Conservation (phyloP, 2,888 invertebrate genomes). For the Gibbula magus region DNA sequence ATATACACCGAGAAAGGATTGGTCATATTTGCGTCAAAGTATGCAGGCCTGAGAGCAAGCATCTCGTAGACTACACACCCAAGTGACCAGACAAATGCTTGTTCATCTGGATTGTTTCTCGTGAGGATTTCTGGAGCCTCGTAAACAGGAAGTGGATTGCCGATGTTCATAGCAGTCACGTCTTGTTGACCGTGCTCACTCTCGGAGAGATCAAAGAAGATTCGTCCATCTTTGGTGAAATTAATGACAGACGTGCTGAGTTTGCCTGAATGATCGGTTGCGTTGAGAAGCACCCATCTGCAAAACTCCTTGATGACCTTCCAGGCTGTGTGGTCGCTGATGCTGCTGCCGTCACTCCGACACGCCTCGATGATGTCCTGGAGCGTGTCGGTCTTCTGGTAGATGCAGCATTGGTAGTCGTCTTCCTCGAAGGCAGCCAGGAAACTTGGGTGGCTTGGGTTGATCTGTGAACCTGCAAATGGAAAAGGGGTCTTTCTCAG, state of each 20-base stretch:
- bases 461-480: not conserved
- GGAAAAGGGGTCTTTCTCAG: not conserved
- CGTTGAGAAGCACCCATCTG: constrained; percentile 27
- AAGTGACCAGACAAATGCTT: constrained; percentile 54
- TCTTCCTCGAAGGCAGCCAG: constrained; percentile 47
- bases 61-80: constrained; percentile 60
- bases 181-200: not conserved
- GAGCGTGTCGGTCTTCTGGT: constrained; percentile 44
- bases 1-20: constrained; percentile 52
- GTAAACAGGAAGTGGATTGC: constrained; percentile 46
- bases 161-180: constrained; percentile 22
- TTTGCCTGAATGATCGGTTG: constrained; percentile 28
- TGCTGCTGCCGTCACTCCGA: constrained; percentile 28
- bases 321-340: constrained; percentile 48
- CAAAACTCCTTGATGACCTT: constrained; percentile 36
- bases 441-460: constrained; percentile 38
- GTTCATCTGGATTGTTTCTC: constrained; percentile 39
- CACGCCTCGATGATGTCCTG: constrained; percentile 39
- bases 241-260: constrained; percentile 37
- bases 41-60: constrained; percentile 57
- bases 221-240: constrained; percentile 29
- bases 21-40: constrained; percentile 44
- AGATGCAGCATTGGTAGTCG: constrained; percentile 38
- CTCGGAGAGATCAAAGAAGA: constrained; percentile 36
- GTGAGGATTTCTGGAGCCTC: constrained; percentile 56